phyloP scores from a whole-genome alignment of 2,888 invertebrate species.

The Osmoderma eremita region DNA sequence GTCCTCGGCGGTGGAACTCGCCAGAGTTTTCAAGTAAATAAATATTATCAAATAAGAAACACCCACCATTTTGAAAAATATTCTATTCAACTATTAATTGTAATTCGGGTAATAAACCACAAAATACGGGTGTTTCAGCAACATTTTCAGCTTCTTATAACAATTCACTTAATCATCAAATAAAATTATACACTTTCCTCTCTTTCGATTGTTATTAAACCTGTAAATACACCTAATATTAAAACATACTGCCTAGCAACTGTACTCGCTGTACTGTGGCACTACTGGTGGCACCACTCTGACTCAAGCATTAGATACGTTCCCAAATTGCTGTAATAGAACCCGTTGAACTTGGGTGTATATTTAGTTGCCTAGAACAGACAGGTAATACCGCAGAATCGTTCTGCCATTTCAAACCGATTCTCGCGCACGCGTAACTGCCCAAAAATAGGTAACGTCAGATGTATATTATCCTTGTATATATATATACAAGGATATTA shows the following conservation, averaged over 20 bases:
- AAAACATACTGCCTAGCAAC: constrained; percentile 49
- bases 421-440: too few relatives aligned
- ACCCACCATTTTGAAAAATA: constrained; percentile 65
- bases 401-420: too few relatives aligned
- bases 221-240: constrained; percentile 39
- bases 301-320: too few relatives aligned
- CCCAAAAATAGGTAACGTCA: too few relatives aligned
- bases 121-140: constrained; percentile 45
- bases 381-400: too few relatives aligned
- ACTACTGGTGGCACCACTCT: too few relatives aligned
- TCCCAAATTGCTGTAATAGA: too few relatives aligned
- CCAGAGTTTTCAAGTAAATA: constrained; percentile 52
- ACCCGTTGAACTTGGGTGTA: too few relatives aligned
- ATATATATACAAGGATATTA: too few relatives aligned
- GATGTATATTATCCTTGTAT: too few relatives aligned
- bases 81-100: constrained; percentile 57
- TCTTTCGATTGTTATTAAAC: constrained; percentile 39
- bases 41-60: constrained; percentile 58
- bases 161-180: constrained; percentile 21
- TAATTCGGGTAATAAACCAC: constrained; percentile 54
- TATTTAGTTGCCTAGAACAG: too few relatives aligned
- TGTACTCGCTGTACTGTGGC: too few relatives aligned
- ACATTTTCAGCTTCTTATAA: constrained; percentile 43
- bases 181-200: constrained; percentile 25
- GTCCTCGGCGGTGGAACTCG: constrained; percentile 58